Evolutionary conservation across 1,140 invertebrate genomes (phyloP).

Genomic region (Mamestra configurata): DNA sequence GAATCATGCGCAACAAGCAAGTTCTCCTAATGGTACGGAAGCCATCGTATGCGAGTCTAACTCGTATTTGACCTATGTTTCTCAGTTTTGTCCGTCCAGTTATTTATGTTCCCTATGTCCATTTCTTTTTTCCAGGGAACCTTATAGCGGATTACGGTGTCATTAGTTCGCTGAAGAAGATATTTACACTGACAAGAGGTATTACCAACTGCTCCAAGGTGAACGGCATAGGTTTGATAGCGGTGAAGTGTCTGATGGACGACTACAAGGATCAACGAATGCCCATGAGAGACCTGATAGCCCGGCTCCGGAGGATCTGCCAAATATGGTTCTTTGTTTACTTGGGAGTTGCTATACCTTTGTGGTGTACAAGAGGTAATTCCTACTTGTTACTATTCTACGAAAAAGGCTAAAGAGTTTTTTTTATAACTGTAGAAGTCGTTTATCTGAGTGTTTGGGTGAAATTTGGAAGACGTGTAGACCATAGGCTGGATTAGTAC

Average conservation of each 20-base stretch:
- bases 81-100: no score
- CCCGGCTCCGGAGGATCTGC: constrained; percentile 56
- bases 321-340: constrained; percentile 68
- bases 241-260: constrained; percentile 48
- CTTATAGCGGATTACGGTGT: constrained; percentile 7
- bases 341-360: constrained; percentile 64
- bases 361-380: constrained; percentile 74
- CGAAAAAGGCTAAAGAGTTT: no score
- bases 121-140: not conserved
- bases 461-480: no score
- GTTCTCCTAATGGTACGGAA: no score
- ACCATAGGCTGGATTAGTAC: no score
- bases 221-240: constrained; percentile 42
- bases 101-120: no score
- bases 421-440: no score
- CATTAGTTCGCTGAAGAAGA: not conserved
- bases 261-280: constrained; percentile 42
- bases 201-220: constrained; percentile 42
- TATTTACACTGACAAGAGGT: constrained; percentile 15
- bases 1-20: no score
- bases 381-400: not conserved
- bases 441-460: no score
- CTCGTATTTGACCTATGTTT: no score
- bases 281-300: not conserved
- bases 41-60: no score